Evolutionary conservation across 2,113 vertebrate species (phyloP), one percentile per base, ranked within the genome.

Genomic region (Mohoua ochrocephala): DNA sequence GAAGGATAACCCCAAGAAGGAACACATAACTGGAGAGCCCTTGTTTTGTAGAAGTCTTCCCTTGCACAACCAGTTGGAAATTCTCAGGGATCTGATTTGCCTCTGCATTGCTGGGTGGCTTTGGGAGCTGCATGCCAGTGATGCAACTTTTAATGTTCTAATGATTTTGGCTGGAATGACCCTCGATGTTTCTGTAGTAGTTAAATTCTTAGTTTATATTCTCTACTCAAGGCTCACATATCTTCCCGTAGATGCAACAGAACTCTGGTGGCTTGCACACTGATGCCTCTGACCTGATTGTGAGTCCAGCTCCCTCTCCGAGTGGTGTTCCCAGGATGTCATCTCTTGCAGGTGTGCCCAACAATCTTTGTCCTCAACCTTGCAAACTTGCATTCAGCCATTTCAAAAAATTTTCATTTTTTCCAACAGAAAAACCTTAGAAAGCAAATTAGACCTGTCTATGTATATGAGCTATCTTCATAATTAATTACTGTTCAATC

Each of bases 401-500:
- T 56, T 80, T 49, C 28, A 27, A 87, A 87, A 85, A 39, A 11
- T 0, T 1, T 89, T 7, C 8, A 13, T 44, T 75, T 76, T 31
- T 39, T 22, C 14, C 5, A 11, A 70, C 63, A 52, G 9, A 33
- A 87, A 23, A 6, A 33, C 8, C 41, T 79, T 44, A 53, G 13
- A 75, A 82, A 69, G 37, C 11, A 75, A 89, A 75, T 78, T 16
- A 60, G 7, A 68, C 1, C 4, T 63, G 7, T 39, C 21, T 65
- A 3, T 22, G 14, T 15, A 35, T 22, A 63, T 31, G 54, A 82
- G 14, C 18, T 57, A 31, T 26, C 49, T 75, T 78, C 60, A 45
- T 70, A 59, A 78, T 63, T 91, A 91, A 37, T 92, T 84, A 71
- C 56, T 52, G 6, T 56, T 89, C 77, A 54, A 52, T 47, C 60